phyloP scores from a whole-genome alignment of 2,113 vertebrate species.

The Eubucco bourcierii region DNA sequence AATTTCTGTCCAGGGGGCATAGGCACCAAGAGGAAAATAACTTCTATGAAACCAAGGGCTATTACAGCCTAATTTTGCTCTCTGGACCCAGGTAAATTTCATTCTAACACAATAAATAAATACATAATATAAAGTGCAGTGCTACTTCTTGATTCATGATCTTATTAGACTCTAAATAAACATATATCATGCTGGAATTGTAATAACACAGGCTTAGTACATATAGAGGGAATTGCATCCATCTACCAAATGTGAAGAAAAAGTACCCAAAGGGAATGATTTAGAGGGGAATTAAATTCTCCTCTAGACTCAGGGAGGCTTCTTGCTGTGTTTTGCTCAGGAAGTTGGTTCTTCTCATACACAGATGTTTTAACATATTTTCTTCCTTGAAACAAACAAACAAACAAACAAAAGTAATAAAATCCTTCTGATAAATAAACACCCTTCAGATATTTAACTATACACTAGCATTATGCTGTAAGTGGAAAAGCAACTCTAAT shows the following conservation, averaged over 20 bases:
- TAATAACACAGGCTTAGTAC: constrained; percentile 13
- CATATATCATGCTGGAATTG: constrained; percentile 17
- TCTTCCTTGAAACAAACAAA: not conserved
- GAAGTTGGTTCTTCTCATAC: not conserved
- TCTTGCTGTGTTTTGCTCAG: not conserved
- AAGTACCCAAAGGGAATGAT: not conserved
- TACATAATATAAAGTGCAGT: constrained; percentile 23
- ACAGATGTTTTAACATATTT: not conserved
- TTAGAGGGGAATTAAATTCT: not conserved
- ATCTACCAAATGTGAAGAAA: not conserved
- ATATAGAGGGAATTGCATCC: not conserved
- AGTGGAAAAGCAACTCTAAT: not conserved
- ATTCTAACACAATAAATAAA: constrained; percentile 62
- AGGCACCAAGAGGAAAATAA: constrained; percentile 44
- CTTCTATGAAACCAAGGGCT: constrained; percentile 43
- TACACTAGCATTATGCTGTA: not conserved
- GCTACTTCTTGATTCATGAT: constrained; percentile 53
- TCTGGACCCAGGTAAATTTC: constrained; percentile 52
- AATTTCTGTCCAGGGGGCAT: constrained; percentile 48
- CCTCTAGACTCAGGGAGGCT: not conserved
- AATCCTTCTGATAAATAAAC: not conserved
- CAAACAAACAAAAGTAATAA: too few relatives aligned
- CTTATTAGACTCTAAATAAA: constrained; percentile 48
- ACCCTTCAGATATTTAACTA: not conserved
- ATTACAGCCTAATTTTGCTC: constrained; percentile 46